phyloP scores from a whole-genome alignment of 2,113 vertebrate genomes.

The Tupaia tana region DNA sequence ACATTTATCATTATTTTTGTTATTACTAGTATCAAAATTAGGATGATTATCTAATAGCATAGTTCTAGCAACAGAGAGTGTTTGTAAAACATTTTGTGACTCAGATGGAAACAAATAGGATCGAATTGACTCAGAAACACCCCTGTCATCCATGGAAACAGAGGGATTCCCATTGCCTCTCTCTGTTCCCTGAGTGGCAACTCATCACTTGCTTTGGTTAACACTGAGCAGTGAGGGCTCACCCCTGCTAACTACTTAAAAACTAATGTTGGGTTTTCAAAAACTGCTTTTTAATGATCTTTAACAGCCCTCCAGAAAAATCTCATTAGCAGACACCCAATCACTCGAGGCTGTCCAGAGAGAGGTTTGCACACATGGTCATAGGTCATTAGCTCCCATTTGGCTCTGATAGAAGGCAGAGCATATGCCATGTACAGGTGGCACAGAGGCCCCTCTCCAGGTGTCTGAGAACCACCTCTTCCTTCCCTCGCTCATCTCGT shows the following conservation, averaged over 20 bases:
- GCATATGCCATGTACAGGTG: accelerated
- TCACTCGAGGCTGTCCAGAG: slow-evolving; percentile 69
- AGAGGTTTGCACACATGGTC: slow-evolving; percentile 27
- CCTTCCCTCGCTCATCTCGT: background rate
- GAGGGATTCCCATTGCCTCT: background rate
- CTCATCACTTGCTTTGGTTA: slow-evolving; percentile 68
- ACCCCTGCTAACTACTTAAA: slow-evolving; percentile 76
- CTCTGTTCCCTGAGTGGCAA: slow-evolving; percentile 19
- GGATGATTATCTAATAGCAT: background rate
- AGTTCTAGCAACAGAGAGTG: background rate
- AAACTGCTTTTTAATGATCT: slow-evolving; percentile 82
- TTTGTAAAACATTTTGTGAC: background rate
- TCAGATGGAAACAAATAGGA: background rate
- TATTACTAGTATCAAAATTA: background rate
- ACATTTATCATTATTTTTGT: background rate
- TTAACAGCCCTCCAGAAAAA: slow-evolving; percentile 81
- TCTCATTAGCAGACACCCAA: slow-evolving; percentile 81
- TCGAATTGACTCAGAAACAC: background rate
- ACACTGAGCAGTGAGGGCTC: slow-evolving; percentile 59
- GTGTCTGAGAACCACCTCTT: background rate
- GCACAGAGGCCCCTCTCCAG: too few species aligned
- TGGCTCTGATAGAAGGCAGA: slow-evolving; percentile 31
- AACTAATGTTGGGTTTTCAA: slow-evolving; percentile 83
- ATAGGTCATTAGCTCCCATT: slow-evolving; percentile 67
- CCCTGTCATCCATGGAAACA: accelerated